These are phyloP conservation scores for Triops longicaudatus DNA, from an alignment of 1,140 invertebrate species.

Conservation along the genomic window DNA sequence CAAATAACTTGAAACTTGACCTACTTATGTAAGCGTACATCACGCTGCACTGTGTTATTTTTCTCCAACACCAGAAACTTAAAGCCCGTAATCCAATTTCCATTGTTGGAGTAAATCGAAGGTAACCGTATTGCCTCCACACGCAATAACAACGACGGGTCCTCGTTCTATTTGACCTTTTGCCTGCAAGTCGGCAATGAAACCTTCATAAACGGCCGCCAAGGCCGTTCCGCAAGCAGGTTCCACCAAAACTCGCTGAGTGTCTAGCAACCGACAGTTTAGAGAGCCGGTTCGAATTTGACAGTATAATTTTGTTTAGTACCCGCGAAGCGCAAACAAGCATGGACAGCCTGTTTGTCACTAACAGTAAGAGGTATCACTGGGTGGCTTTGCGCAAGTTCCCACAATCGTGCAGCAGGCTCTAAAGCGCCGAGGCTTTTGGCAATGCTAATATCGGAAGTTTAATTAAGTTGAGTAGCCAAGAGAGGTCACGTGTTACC, in stretches of 20 bases:
- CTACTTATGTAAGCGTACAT: too few species aligned
- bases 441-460: conserved; percentile 40
- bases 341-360: conserved; percentile 44
- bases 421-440: conserved; percentile 41
- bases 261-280: conserved; percentile 32
- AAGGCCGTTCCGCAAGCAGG: conserved; percentile 46
- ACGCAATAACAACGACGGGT: conserved; percentile 44
- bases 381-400: conserved; percentile 35
- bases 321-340: conserved; percentile 43
- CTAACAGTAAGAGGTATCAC: conserved; percentile 41
- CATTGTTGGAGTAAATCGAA: conserved; percentile 38
- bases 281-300: not conserved
- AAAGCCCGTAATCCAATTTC: conserved; percentile 24
- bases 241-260: conserved; percentile 45
- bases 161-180: conserved; percentile 28
- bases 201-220: conserved; percentile 40
- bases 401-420: conserved; percentile 38
- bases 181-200: conserved; percentile 27
- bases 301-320: conserved; percentile 23
- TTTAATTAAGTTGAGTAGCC: conserved; percentile 37
- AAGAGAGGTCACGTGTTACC: not conserved
- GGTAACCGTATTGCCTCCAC: conserved; percentile 44
- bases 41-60: not conserved
- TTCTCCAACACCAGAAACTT: not conserved
- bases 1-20: too few species aligned